A percentile compares a stretch with the other conserved stretches of the same genome.
Conservation (phyloP, 2,797 vertebrate species). For the Hybognathus amarus region DNA sequence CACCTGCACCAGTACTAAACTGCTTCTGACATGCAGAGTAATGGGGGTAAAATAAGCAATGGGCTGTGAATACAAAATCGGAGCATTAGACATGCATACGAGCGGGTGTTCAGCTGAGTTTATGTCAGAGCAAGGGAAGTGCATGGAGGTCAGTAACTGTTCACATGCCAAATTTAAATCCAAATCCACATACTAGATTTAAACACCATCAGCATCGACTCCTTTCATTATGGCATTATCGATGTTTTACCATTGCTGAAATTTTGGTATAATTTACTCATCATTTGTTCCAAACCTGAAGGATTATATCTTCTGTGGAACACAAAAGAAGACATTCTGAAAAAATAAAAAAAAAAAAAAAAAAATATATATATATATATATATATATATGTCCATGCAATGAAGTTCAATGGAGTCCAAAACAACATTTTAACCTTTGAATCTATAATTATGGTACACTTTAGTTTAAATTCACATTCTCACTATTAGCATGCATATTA, state of each 20-base stretch:
- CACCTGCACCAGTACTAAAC: conserved; percentile 30
- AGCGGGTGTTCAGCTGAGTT: neutral
- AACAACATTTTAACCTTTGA: neutral
- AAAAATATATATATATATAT: too few relatives aligned
- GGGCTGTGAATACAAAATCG: conserved; percentile 39
- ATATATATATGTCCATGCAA: neutral
- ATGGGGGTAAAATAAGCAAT: conserved; percentile 41
- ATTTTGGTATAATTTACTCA: neutral
- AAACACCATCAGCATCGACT: neutral
- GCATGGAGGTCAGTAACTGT: conserved; percentile 7
- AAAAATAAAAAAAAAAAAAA: neutral
- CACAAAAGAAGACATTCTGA: neutral
- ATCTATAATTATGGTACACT: neutral
- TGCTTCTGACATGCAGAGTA: conserved; percentile 49
- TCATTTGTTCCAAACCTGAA: neutral
- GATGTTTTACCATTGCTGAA: neutral
- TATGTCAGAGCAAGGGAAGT: neutral
- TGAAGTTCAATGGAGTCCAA: neutral
- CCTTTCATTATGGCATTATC: neutral
- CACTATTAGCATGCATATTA: too few relatives aligned
- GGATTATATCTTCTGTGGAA: neutral
- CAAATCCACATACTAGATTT: neutral
- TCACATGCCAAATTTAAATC: neutral
- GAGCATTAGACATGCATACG: conserved; percentile 14
- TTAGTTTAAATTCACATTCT: too few relatives aligned